Conservation (phyloP, 2,113 vertebrate genomes). For the Dromiciops gliroides region DNA sequence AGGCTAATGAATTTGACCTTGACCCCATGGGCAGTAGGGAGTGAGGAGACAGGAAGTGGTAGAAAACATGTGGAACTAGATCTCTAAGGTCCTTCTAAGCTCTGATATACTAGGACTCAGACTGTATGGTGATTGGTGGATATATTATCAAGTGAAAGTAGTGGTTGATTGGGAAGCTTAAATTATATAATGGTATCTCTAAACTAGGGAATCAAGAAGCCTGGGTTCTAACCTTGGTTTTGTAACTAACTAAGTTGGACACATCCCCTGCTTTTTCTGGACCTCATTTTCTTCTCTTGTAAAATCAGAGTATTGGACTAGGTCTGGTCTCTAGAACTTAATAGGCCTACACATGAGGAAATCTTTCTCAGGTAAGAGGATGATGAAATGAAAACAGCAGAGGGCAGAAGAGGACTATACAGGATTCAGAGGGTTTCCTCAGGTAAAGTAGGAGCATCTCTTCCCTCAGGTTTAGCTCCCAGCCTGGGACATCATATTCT, state of each 20-base stretch:
- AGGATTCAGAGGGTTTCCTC: background rate
- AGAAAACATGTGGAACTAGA: background rate
- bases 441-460: background rate
- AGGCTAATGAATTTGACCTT: background rate
- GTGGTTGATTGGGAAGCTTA: background rate
- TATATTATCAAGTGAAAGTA: background rate
- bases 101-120: background rate
- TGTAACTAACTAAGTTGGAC: background rate
- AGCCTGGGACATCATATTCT: background rate
- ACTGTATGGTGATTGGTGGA: background rate
- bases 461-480: background rate
- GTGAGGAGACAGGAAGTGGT: background rate
- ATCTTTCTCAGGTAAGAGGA: background rate
- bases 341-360: background rate
- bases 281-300: background rate
- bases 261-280: background rate
- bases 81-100: background rate
- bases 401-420: constrained; percentile 72
- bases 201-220: background rate
- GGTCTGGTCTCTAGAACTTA: background rate
- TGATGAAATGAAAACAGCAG: constrained; percentile 58
- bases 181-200: background rate
- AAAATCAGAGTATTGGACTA: background rate
- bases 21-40: background rate
- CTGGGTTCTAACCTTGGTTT: background rate